A percentile compares a stretch with the other conserved stretches of the same genome.
These are phyloP conservation scores for Lepas anatifera DNA, from an alignment of 2,888 invertebrate species.

Conservation along the genomic window DNA sequence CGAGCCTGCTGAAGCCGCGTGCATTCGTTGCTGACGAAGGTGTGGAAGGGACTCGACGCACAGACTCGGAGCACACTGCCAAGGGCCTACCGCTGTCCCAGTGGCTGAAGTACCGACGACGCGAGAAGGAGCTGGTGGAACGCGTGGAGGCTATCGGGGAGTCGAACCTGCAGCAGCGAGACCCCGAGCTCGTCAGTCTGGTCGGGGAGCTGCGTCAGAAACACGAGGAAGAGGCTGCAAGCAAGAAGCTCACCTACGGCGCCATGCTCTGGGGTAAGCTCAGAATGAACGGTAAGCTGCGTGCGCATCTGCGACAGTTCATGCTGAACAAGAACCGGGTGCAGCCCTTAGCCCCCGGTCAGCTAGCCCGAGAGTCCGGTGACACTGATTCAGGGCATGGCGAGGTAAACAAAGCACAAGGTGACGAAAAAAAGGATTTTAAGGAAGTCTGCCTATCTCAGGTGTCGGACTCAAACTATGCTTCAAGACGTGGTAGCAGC, in stretches of 20 bases:
- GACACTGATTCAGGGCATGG: too few relatives aligned
- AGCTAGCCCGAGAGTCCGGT: too few relatives aligned
- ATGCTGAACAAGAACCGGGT: not conserved
- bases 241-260: constrained; percentile 7
- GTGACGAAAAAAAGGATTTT: too few relatives aligned
- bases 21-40: not conserved
- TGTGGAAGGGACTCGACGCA: not conserved
- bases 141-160: not conserved
- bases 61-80: not conserved
- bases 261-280: constrained; percentile 12
- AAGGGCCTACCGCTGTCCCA: not conserved
- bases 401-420: too few relatives aligned
- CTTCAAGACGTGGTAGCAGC: too few relatives aligned
- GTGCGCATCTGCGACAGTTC: not conserved
- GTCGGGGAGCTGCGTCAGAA: not conserved
- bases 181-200: not conserved
- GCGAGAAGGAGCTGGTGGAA: not conserved
- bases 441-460: too few relatives aligned
- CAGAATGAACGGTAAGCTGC: not conserved
- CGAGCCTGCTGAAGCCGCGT: not conserved
- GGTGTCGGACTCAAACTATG: too few relatives aligned
- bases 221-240: not conserved
- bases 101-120: not conserved
- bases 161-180: not conserved
- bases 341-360: too few relatives aligned